Evolutionary conservation across 2,113 vertebrate genomes (phyloP).

Genomic region (Motacilla tschutschensis): DNA sequence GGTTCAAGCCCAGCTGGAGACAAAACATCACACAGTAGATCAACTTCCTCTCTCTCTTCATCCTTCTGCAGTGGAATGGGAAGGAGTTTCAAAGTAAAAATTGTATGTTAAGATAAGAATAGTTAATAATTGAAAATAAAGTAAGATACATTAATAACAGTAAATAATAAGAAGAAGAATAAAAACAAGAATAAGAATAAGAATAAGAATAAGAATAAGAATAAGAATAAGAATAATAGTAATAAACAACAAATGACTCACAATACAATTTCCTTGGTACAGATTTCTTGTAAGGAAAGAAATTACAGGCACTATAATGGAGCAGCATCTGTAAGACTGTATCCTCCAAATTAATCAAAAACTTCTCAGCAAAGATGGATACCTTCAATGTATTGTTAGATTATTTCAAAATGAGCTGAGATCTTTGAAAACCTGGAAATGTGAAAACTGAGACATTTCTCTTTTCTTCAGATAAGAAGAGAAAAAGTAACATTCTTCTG

Average conservation of each 20-base stretch:
- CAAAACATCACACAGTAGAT: accelerated
- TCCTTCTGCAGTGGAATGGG: neutral
- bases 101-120: neutral
- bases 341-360: neutral
- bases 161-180: too few species aligned
- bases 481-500: neutral
- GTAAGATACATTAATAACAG: neutral
- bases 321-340: neutral
- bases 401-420: neutral
- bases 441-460: neutral
- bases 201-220: neutral
- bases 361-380: neutral
- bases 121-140: neutral
- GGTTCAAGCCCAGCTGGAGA: neutral
- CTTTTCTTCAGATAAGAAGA: neutral
- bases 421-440: neutral
- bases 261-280: neutral
- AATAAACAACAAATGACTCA: too few species aligned
- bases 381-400: neutral
- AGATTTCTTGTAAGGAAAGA: neutral
- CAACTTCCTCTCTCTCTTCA: neutral
- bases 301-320: neutral
- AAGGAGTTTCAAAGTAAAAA: neutral
- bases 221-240: neutral
- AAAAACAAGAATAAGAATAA: too few species aligned